Base-by-base conservation (phyloP, 2,113 vertebrate species). In the Phrynosoma blainvillii region DNA sequence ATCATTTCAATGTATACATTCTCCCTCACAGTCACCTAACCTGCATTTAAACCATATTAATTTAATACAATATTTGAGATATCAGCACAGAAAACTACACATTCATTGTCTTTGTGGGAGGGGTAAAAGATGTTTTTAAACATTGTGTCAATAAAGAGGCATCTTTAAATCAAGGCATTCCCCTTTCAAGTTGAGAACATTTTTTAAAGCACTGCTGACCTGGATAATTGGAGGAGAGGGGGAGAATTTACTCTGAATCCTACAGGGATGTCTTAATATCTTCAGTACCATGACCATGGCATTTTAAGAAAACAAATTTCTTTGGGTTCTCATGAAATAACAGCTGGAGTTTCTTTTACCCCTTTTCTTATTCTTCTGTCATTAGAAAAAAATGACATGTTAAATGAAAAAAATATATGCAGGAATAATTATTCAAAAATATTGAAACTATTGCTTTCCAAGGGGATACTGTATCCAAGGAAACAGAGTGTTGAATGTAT, bases 101-200 rank as follows among this genome's bases (percentile, higher is more conserved):
- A 97, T 97, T 97, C 97, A 96, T 96, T 94, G 96, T 97, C 95
- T 96, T 95, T 90, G 93, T 87, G 94, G 96, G 93, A 86, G 32
- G 62, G 87, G 47, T 9, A 88, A 54, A 47, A 30, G 20, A 21
- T 42, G 73, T 71, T 71, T 71, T 71, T 71, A 71, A 71, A 71
- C 59, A 62, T 62, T 62, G 30, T 30, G 27, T 11, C 27, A 71
- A 71, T 30, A 71, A 71, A 11, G 68, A 71, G 68, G 68, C 1
- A 0, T 92, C 42, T 79, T 91, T 86, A 93, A 80, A 91, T 79
- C 88, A 95, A 91, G 92, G 90, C 92, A 93, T 95, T 95, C 92
- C 90, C 90, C 93, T 94, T 91, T 82, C 80, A 14, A 3, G 1
- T 81, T 84, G 1, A 85, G 47, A 59, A 83, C 1, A 59, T 59